Evolutionary conservation across 2,888 invertebrate genomes (phyloP), one percentile per base, ranked within the genome.

Genomic region (Cerastis rubricosa): DNA sequence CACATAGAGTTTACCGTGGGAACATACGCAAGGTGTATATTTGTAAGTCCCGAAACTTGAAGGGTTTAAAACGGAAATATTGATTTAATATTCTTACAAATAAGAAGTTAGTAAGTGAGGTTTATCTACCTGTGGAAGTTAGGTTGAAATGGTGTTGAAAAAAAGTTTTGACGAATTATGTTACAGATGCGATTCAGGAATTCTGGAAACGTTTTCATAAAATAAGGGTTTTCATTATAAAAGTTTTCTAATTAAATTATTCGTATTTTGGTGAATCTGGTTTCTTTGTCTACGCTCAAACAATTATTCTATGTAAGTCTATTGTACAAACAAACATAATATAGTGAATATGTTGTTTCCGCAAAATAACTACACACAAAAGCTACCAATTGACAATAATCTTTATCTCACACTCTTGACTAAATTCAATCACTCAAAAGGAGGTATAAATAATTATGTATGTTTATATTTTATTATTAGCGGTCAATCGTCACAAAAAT

Each of bases 1-100:
- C 71, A 74, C 73, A 49, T 65, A 69, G 79, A 84, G 74, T 19
- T 76, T 77, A 76, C 85, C 93, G 94, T 93, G 94, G 91, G 93
- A 93, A 93, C 80, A 78, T 25, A 61, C 77, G 88, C 92, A 93
- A 93, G 93, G 92, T 93, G 93, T 87, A 80, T 80, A 74, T 85
- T 79, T 78, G 63, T 75, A 81, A 17, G 66, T 45, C 59, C 63
- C 74, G 11, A 54, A 67, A 78, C 61, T 72, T 74, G 78, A 88
- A 86, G 84, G 89, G 89, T 81, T 84, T 71, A 76, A 69, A 81
- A 79, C 73, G 85, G 83, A 83, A 84, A 86, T 86, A 88, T 88
- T 88, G 81, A 87, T 88, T 82, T 85, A 76, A 88, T 74, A 76
- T 64, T 81, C 71, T 77, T 79, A 86, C 75, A 77, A 73, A 80